These are phyloP conservation scores for Lucilia sericata DNA, from an alignment of 1,140 invertebrate species.

Conservation along the genomic window DNA sequence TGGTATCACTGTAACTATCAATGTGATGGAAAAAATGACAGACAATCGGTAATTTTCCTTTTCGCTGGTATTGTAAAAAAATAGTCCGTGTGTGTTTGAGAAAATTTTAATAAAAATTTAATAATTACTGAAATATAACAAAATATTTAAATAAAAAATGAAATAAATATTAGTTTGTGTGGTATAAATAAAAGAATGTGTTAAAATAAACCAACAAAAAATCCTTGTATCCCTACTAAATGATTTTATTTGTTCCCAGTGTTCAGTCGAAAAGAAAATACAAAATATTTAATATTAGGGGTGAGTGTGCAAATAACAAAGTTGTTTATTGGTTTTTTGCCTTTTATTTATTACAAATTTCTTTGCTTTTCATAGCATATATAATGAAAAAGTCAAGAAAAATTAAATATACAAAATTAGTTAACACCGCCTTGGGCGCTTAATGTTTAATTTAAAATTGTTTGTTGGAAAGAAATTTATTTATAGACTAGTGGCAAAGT, in stretches of 20 bases:
- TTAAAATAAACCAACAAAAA: background rate
- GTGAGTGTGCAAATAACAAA: background rate
- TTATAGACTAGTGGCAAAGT: background rate
- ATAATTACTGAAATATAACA: background rate
- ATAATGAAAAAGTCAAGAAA: background rate
- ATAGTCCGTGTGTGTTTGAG: background rate
- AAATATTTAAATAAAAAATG: background rate
- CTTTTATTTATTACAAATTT: background rate
- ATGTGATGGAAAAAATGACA: background rate
- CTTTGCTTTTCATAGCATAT: no score
- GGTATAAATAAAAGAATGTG: background rate
- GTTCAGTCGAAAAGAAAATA: background rate
- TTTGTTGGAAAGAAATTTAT: background rate
- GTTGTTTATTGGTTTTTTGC: background rate
- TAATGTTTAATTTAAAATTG: background rate
- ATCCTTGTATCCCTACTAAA: background rate
- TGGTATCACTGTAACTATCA: no score
- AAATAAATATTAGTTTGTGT: background rate
- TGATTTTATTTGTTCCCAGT: background rate
- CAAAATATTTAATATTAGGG: background rate
- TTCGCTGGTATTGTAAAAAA: background rate
- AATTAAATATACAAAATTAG: background rate
- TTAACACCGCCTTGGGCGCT: background rate
- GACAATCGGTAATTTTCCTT: conserved; percentile 14
- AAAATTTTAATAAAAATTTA: background rate